Evolutionary conservation across 2,113 vertebrate genomes (phyloP).

Genomic region (Corvus hawaiiensis): DNA sequence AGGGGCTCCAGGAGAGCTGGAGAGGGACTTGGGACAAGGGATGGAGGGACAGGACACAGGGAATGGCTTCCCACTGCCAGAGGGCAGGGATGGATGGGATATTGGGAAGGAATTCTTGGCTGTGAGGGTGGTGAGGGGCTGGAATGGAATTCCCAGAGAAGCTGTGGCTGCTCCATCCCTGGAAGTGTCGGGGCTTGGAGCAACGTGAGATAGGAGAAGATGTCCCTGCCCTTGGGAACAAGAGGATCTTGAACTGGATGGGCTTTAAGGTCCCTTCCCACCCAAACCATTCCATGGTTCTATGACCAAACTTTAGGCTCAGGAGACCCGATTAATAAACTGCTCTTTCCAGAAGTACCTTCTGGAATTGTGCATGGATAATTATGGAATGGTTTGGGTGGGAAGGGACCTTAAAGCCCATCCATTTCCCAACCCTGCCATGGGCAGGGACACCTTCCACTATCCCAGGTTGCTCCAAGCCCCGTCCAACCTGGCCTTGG

Average conservation of each 20-base stretch:
- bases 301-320: too few relatives aligned
- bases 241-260: not conserved
- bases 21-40: not conserved
- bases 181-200: not conserved
- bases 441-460: not conserved
- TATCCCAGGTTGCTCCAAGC: not conserved
- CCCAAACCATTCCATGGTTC: too few relatives aligned
- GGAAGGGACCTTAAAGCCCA: too few relatives aligned
- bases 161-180: rapidly evolving
- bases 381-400: too few relatives aligned
- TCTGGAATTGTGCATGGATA: too few relatives aligned
- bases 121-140: rapidly evolving
- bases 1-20: not conserved
- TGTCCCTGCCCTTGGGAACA: not conserved
- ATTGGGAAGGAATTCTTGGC: rapidly evolving
- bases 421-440: too few relatives aligned
- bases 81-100: too few relatives aligned
- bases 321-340: too few relatives aligned
- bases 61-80: not conserved
- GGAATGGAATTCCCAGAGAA: not conserved
- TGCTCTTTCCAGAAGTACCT: too few relatives aligned
- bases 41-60: not conserved
- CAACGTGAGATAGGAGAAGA: not conserved
- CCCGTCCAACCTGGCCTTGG: not conserved
- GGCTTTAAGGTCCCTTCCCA: not conserved